Conservation (phyloP, 2,113 vertebrate species). For the Hiodon alosoides region DNA sequence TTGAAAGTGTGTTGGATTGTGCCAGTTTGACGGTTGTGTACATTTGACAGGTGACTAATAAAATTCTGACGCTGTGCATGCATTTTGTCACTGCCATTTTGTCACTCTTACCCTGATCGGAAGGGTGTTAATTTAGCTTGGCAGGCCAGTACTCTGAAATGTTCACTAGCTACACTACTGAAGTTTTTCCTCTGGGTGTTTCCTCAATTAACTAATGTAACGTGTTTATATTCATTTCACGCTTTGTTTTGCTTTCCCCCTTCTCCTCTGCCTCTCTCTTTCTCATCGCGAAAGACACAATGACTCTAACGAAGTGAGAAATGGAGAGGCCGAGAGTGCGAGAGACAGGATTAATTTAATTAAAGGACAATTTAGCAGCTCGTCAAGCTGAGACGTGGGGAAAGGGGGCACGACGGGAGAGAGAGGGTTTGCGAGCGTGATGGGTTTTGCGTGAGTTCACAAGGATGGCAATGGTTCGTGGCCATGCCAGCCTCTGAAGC, state of each 20-base stretch:
- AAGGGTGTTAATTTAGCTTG: no score
- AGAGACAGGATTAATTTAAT: constrained; percentile 55
- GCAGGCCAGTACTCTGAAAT: not conserved
- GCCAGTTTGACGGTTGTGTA: no score
- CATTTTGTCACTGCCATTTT: no score
- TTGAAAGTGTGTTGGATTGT: no score
- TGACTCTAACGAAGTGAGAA: constrained; percentile 49
- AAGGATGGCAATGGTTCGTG: not conserved
- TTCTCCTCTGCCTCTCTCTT: constrained; percentile 29
- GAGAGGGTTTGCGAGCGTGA: not conserved
- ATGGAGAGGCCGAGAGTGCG: constrained; percentile 21
- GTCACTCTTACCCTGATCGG: no score
- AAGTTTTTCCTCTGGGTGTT: no score
- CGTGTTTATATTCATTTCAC: not conserved
- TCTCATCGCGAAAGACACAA: constrained; percentile 52
- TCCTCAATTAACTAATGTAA: no score
- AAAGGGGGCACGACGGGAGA: no score
- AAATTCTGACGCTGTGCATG: no score
- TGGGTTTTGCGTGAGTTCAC: not conserved
- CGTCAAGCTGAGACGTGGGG: constrained; percentile 10
- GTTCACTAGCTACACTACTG: not conserved
- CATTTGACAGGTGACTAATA: no score
- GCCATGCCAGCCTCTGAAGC: not conserved
- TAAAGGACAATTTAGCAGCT: constrained; percentile 36
- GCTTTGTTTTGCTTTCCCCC: constrained; percentile 34